A percentile compares a stretch with the other conserved stretches of the same genome.
These are phyloP conservation scores for Listronotus oregonensis DNA, from an alignment of 1,140 invertebrate species.

Conservation along the genomic window DNA sequence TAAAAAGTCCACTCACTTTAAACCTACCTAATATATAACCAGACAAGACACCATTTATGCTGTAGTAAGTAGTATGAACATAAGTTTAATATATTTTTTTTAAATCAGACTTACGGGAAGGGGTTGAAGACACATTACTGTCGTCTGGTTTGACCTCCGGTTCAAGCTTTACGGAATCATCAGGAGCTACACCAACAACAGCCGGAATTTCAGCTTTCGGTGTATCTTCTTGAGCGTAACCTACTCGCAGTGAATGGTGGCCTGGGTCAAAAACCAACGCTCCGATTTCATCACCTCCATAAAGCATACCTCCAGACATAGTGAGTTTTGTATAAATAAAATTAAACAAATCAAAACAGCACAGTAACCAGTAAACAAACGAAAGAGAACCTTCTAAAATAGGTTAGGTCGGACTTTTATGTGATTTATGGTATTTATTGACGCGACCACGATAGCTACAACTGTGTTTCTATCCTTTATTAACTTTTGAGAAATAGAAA, in stretches of 20 bases:
- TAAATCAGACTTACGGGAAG: conserved; percentile 53
- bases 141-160: conserved; percentile 65
- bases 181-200: conserved; percentile 76
- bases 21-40: too few relatives aligned
- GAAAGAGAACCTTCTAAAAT: too few relatives aligned
- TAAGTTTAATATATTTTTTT: not conserved
- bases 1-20: too few relatives aligned
- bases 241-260: conserved; percentile 84
- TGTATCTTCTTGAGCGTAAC: conserved; percentile 91
- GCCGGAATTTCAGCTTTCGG: conserved; percentile 92
- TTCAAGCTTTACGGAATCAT: conserved; percentile 62
- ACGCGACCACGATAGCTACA: too few relatives aligned
- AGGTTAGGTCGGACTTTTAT: too few relatives aligned
- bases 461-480: too few relatives aligned
- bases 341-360: too few relatives aligned
- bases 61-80: too few relatives aligned
- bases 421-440: too few relatives aligned
- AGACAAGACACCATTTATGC: too few relatives aligned
- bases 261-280: conserved; percentile 97
- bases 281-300: conserved; percentile 95
- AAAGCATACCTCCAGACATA: conserved; percentile 70
- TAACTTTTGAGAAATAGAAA: too few relatives aligned
- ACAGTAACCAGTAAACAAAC: too few relatives aligned
- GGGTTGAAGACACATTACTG: conserved; percentile 58
- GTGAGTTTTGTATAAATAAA: conserved; percentile 8